phyloP scores from a whole-genome alignment of 2,888 invertebrate genomes.

The Crocallis elinguaria region DNA sequence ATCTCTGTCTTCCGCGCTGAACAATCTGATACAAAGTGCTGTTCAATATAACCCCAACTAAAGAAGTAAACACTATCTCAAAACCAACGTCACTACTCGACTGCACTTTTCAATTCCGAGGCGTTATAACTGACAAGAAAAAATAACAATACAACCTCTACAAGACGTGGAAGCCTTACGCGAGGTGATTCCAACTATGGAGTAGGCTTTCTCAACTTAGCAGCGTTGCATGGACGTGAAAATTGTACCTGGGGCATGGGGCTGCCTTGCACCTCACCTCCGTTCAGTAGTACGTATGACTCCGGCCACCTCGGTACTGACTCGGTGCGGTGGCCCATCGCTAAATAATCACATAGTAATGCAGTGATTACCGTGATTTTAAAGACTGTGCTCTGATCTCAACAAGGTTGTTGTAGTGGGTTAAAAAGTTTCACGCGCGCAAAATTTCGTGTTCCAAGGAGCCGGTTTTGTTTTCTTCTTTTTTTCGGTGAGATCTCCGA shows the following conservation, averaged over 20 bases:
- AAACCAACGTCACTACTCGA: background rate
- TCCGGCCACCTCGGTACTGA: constrained; percentile 47
- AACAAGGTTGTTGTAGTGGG: constrained; percentile 50
- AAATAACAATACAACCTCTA: constrained; percentile 13
- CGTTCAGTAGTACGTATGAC: constrained; percentile 68
- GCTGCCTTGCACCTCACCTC: constrained; percentile 52
- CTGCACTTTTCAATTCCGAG: background rate
- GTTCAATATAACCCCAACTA: constrained; percentile 35
- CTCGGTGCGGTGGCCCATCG: constrained; percentile 36
- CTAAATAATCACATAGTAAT: constrained; percentile 53
- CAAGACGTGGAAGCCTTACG: constrained; percentile 24
- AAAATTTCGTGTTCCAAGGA: constrained; percentile 9
- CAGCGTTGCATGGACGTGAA: constrained; percentile 66
- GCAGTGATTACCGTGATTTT: constrained; percentile 64
- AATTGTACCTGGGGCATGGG: constrained; percentile 74
- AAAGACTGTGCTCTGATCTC: constrained; percentile 63
- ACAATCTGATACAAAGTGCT: constrained; percentile 67
- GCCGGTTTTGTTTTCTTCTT: constrained; percentile 36
- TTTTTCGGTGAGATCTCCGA: constrained; percentile 19
- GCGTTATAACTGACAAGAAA: constrained; percentile 11
- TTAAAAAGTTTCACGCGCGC: constrained; percentile 11
- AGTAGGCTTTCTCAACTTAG: constrained; percentile 45
- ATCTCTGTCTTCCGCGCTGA: constrained; percentile 66
- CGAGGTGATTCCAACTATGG: constrained; percentile 24
- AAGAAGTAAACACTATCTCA: background rate